A percentile compares a stretch with the other conserved stretches of the same genome.
These are phyloP conservation scores for Synergus japonicus DNA, from an alignment of 2,888 invertebrate genomes.

Conservation along the genomic window DNA sequence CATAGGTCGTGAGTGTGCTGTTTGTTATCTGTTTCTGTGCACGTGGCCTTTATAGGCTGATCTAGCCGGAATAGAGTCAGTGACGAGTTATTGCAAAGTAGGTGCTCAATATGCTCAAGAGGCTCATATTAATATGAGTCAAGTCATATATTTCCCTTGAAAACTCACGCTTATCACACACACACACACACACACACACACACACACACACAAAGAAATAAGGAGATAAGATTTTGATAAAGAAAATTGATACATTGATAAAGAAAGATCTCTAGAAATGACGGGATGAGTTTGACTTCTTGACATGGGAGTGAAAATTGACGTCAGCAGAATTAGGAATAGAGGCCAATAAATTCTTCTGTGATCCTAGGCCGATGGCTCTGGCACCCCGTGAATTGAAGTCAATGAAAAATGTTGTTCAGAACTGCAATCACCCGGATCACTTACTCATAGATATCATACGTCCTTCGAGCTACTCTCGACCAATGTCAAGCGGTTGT, in stretches of 20 bases:
- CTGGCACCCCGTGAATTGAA: slow-evolving; percentile 18
- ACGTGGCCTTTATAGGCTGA: slow-evolving; percentile 68
- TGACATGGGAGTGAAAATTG: slow-evolving; percentile 14
- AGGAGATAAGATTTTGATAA: too few species aligned
- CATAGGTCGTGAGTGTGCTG: slow-evolving; percentile 70
- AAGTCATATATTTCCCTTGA: too few species aligned
- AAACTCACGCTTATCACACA: background rate
- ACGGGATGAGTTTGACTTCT: background rate
- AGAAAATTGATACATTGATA: background rate
- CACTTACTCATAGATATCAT: slow-evolving; percentile 31
- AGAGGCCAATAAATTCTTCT: slow-evolving; percentile 34
- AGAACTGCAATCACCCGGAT: slow-evolving; percentile 30
- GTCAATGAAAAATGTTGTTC: slow-evolving; percentile 40
- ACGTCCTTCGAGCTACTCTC: slow-evolving; percentile 50
- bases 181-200: too few species aligned
- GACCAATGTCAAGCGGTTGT: slow-evolving; percentile 54
- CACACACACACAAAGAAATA: too few species aligned
- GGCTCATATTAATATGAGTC: background rate
- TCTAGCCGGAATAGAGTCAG: slow-evolving; percentile 67
- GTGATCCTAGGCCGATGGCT: slow-evolving; percentile 26
- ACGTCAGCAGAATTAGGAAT: slow-evolving; percentile 21
- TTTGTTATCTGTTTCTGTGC: slow-evolving; percentile 69
- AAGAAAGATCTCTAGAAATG: background rate
- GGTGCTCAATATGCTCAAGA: slow-evolving; percentile 42
- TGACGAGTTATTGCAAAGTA: slow-evolving; percentile 55